Percentiles rank a stretch among this genome's conserved stretches.
These are phyloP conservation scores for Achroia grisella DNA, from an alignment of 1,140 invertebrate species.

Conservation along the genomic window DNA sequence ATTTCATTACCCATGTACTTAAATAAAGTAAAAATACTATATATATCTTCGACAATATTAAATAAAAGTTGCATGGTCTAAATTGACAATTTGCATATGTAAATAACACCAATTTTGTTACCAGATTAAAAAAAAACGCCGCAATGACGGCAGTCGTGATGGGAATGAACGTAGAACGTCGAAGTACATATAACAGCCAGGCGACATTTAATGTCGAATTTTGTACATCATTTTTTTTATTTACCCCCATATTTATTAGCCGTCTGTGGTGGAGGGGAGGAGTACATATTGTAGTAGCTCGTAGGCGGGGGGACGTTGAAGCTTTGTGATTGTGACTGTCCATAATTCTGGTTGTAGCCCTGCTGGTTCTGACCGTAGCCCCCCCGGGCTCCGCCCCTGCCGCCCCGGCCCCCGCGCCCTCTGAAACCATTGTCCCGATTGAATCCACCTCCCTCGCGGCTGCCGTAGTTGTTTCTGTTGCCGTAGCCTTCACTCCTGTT, in stretches of 20 bases:
- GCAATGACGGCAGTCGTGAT: no score
- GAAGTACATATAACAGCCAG: neutral
- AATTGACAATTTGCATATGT: no score
- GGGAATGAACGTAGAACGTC: no score
- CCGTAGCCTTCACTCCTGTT: neutral
- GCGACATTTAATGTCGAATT: conserved; percentile 10
- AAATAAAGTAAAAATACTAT: neutral
- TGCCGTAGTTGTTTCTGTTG: neutral
- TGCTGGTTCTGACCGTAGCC: conserved; percentile 16
- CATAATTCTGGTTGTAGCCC: neutral
- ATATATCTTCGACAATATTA: neutral
- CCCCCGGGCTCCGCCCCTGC: conserved; percentile 13
- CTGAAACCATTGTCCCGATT: conserved; percentile 16
- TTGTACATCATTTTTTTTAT: neutral
- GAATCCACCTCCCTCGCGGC: conserved; percentile 5
- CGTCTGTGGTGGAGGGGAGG: conserved; percentile 37
- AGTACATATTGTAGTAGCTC: conserved; percentile 61
- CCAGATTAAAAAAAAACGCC: no score
- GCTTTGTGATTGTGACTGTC: conserved; percentile 8
- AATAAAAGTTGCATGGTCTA: neutral
- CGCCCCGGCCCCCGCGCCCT: conserved; percentile 19
- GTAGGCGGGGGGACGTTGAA: conserved; percentile 26
- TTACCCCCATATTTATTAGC: conserved; percentile 18
- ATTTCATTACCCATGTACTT: no score
- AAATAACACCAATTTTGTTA: no score